A percentile compares a stretch with the other conserved stretches of the same genome.
Evolutionary conservation across 2,888 invertebrate genomes (phyloP).

Genomic region (Pammene fasciana): DNA sequence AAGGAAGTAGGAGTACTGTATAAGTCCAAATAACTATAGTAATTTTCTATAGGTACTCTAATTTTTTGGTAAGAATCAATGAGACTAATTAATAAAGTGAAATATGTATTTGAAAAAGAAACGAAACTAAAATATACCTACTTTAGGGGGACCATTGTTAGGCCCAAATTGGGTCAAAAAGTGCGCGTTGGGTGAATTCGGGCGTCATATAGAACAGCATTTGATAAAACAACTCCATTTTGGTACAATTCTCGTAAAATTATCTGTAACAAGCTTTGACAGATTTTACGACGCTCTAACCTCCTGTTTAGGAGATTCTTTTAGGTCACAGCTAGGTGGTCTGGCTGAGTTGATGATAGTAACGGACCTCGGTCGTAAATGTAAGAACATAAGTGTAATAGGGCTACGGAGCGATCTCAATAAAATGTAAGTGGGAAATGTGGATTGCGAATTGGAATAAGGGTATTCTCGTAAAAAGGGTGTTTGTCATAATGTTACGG

Average conservation of each 20-base stretch:
- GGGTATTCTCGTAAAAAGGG: conserved; percentile 1
- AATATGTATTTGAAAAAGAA: too few relatives aligned
- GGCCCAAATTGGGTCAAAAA: neutral
- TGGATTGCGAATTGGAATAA: conserved; percentile 28
- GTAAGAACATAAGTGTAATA: conserved; percentile 36
- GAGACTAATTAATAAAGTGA: too few relatives aligned
- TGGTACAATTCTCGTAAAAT: conserved; percentile 29
- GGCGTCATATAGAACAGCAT: neutral
- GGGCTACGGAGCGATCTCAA: conserved; percentile 26
- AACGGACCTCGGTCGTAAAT: conserved; percentile 34
- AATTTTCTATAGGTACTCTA: too few relatives aligned
- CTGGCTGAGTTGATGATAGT: conserved; percentile 48
- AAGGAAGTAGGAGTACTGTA: too few relatives aligned
- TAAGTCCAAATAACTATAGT: too few relatives aligned
- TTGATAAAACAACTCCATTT: conserved; percentile 21
- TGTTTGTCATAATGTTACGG: neutral
- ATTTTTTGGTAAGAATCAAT: too few relatives aligned
- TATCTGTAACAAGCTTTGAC: conserved; percentile 52
- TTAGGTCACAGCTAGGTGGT: conserved; percentile 52
- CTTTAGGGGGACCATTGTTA: too few relatives aligned
- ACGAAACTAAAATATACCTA: too few relatives aligned
- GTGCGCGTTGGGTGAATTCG: neutral
- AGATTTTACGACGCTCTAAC: conserved; percentile 66
- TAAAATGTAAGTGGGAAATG: conserved; percentile 33
- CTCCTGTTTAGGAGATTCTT: conserved; percentile 49